Evolutionary conservation across 2,797 vertebrate genomes (phyloP), one percentile per base, ranked within the genome.

Genomic region (Notoglanidium macrostoma): DNA sequence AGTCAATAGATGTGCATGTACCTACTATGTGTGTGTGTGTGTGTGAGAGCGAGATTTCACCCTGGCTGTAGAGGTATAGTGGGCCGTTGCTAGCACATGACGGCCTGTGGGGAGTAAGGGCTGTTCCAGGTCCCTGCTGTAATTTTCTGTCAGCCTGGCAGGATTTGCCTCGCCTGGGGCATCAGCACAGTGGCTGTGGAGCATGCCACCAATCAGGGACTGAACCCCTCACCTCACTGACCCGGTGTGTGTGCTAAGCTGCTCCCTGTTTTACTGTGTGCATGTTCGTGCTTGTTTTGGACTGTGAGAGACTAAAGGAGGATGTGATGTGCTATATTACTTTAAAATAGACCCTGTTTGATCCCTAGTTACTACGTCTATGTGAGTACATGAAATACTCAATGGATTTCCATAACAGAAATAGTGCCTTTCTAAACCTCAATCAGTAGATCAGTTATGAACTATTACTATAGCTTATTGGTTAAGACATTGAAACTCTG

Each of bases 91-190:
- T 81, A 84, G 87, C 87, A 86, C 83, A 88, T 78, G 85, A 59
- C 81, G 88, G 89, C 82, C 90, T 85, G 88, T 84, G 87, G 93
- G 91, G 92, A 93, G 89, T 77, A 76, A 82, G 90, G 91, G 86
- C 91, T 90, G 91, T 88, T 94, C 92, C 93, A 80, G 87, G 88
- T 94, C 94, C 93, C 94, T 90, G 91, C 92, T 93, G 92, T 94
- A 94, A 95, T 95, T 95, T 95, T 93, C 94, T 94, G 92, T 91
- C 92, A 93, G 92, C 91, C 92, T 92, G 90, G 93, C 92, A 92
- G 93, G 91, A 90, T 92, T 86, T 91, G 92, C 92, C 91, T 90
- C 84, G 92, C 93, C 92, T 87, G 87, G 92, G 92, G 93, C 91
- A 90, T 84, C 68, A 74, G 86, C 84, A 85, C 87, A 86, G 90